These are phyloP conservation scores for Silvanus unidentatus DNA, from an alignment of 2,888 invertebrate genomes.

Conservation along the genomic window DNA sequence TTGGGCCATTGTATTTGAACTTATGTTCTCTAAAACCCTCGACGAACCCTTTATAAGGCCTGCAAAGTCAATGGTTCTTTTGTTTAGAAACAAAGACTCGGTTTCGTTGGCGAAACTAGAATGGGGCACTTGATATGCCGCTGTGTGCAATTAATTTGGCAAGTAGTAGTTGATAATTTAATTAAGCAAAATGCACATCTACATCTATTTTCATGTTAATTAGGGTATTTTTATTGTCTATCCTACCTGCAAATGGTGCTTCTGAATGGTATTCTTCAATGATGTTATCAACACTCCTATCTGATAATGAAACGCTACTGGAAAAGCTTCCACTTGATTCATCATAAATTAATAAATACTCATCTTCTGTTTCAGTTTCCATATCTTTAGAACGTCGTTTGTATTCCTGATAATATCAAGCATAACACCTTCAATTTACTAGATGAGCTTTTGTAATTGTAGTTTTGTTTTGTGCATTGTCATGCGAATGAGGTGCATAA, in stretches of 20 bases:
- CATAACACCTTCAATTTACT: conserved; percentile 12
- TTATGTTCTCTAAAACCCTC: conserved; percentile 59
- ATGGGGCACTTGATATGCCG: no score
- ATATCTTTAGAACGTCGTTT: conserved; percentile 79
- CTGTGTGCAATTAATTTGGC: no score
- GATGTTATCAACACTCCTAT: conserved; percentile 74
- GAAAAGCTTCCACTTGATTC: conserved; percentile 69
- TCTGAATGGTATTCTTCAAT: conserved; percentile 82
- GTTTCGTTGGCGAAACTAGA: background rate
- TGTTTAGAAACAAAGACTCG: background rate
- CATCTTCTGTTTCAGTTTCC: conserved; percentile 71
- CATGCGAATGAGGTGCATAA: no score
- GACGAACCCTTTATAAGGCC: conserved; percentile 76
- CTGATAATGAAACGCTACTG: conserved; percentile 64
- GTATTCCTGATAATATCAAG: conserved; percentile 59
- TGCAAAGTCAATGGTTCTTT: conserved; percentile 27
- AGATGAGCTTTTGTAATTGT: conserved; percentile 3
- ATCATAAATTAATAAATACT: conserved; percentile 51
- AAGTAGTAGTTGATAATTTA: no score
- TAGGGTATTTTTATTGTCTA: no score
- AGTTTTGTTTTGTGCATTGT: background rate
- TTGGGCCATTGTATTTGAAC: conserved; percentile 56
- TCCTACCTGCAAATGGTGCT: conserved; percentile 78
- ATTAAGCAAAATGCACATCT: no score
- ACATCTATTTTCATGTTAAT: no score